Percentiles rank a stretch among this genome's conserved stretches.
These are phyloP conservation scores for Chrysogorgia sp. DNA, from an alignment of 92 coral and sea anemone species.

Conservation along the genomic window DNA sequence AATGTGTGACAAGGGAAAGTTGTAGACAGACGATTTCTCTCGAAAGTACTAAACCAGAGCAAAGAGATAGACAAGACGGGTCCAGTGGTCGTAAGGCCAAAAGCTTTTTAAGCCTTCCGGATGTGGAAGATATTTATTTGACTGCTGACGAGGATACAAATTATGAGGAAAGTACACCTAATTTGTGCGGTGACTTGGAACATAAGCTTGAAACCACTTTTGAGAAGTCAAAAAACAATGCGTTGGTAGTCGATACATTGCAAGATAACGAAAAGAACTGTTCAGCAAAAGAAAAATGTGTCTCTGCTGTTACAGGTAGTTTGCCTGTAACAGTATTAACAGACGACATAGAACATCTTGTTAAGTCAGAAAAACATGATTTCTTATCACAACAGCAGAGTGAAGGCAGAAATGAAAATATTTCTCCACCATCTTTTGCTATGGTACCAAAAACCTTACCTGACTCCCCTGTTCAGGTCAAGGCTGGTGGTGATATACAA, in stretches of 20 bases:
- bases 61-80: background rate
- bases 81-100: slow-evolving; percentile 2
- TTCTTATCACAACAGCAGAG: background rate
- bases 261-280: background rate
- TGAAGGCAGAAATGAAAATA: background rate
- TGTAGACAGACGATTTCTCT: background rate
- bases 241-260: background rate
- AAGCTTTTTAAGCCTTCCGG: slow-evolving; percentile 5
- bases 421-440: background rate
- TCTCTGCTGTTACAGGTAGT: slow-evolving; percentile 1
- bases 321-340: background rate
- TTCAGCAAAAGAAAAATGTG: background rate
- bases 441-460: background rate
- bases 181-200: background rate
- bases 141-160: slow-evolving; percentile 33
- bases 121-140: slow-evolving; percentile 39
- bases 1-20: background rate
- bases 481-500: background rate
- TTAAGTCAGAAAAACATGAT: background rate
- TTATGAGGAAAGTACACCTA: background rate
- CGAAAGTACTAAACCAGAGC: background rate
- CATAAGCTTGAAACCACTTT: background rate
- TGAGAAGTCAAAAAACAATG: background rate
- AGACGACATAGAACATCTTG: background rate
- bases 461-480: background rate